Conservation (phyloP, 1,140 invertebrate species). For the Augochlora pura region DNA sequence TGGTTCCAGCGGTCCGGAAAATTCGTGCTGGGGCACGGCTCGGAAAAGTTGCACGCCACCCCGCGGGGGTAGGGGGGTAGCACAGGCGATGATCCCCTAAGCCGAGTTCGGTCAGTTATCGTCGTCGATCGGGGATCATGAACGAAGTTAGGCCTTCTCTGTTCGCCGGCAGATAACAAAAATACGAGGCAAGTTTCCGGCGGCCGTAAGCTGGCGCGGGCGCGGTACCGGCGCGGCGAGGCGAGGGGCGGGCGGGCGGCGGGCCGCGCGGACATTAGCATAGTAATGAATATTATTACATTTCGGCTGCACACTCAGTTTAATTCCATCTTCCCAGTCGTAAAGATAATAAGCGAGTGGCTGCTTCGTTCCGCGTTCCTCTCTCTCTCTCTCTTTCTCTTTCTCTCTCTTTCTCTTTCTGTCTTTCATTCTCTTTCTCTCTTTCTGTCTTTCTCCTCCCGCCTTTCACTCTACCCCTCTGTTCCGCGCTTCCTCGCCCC, state of each 20-base stretch:
- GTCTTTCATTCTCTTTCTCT: too few relatives aligned
- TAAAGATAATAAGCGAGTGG: conserved; percentile 81
- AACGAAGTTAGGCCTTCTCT: conserved; percentile 59
- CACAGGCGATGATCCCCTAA: not conserved
- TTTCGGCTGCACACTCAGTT: conserved; percentile 79
- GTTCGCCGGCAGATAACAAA: conserved; percentile 77
- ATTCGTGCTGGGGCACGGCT: not conserved
- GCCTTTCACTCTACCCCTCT: too few relatives aligned
- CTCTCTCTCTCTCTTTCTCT: conserved; percentile 20
- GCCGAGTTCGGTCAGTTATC: conserved; percentile 11
- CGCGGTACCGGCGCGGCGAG: conserved; percentile 21
- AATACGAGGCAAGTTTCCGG: conserved; percentile 78
- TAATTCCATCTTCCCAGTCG: conserved; percentile 80
- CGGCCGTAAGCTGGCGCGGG: conserved; percentile 70
- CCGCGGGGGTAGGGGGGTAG: too few relatives aligned
- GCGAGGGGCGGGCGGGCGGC: not conserved
- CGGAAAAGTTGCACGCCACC: not conserved
- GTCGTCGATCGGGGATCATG: conserved; percentile 26
- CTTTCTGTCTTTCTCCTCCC: not conserved
- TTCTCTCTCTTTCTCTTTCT: not conserved
- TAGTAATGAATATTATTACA: conserved; percentile 82
- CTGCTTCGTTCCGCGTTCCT: conserved; percentile 60
- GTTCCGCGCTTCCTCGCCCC: too few relatives aligned
- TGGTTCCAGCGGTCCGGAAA: not conserved
- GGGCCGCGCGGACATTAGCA: conserved; percentile 77